Conservation (phyloP, 2,113 vertebrate species). For the Vulpes ferrilata region DNA sequence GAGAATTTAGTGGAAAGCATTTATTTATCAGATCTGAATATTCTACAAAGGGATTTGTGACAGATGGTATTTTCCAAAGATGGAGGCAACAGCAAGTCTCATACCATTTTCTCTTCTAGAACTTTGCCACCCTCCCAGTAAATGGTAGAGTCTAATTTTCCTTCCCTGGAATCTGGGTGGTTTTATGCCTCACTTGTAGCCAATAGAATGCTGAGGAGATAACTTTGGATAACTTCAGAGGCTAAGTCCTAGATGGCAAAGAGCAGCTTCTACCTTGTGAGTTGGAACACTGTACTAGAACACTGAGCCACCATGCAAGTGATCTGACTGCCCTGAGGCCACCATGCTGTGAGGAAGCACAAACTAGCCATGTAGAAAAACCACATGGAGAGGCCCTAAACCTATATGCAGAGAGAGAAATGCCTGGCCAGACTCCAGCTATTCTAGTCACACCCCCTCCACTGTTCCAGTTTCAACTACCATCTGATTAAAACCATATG, state of each 20-base stretch:
- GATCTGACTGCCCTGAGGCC: neutral
- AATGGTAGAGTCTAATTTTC: neutral
- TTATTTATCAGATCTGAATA: neutral
- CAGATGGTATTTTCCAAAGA: neutral
- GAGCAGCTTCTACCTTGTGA: neutral
- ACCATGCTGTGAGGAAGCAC: constrained; percentile 16
- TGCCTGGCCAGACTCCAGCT: neutral
- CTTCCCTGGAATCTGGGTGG: neutral
- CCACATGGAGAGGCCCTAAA: neutral
- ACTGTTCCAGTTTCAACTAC: neutral
- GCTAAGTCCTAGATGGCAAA: neutral
- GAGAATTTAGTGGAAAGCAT: neutral
- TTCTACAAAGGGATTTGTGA: neutral
- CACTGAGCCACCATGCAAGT: neutral
- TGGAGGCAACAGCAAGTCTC: neutral
- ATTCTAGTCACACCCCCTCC: neutral
- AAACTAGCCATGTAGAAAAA: neutral
- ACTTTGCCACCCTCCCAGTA: neutral
- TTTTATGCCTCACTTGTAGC: neutral
- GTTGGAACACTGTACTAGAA: neutral
- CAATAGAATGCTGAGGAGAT: neutral
- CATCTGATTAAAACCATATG: neutral
- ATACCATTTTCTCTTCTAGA: neutral
- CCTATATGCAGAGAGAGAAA: neutral
- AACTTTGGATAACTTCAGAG: neutral